Percentiles rank a stretch among this genome's conserved stretches.
These are phyloP conservation scores for Eonycteris spelaea DNA, from an alignment of 2,113 vertebrate genomes.

Conservation along the genomic window DNA sequence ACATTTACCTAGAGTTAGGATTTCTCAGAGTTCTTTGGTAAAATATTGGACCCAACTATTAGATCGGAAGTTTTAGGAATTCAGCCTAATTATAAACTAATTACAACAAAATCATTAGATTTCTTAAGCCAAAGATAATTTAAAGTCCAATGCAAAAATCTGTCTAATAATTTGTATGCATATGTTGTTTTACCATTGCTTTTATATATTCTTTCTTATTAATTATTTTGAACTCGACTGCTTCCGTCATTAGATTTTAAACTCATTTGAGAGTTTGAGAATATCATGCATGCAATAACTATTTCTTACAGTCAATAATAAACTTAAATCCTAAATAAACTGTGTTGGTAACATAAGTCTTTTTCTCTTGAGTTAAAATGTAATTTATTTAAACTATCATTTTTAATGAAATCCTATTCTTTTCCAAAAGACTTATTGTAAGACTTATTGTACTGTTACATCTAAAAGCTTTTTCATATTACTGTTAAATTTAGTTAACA, in stretches of 20 bases:
- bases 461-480: neutral
- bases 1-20: neutral
- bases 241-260: neutral
- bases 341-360: neutral
- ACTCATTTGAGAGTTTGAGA: constrained; percentile 15
- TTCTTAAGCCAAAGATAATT: constrained; percentile 13
- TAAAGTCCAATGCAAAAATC: neutral
- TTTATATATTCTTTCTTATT: neutral
- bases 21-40: neutral
- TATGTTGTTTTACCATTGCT: neutral
- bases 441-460: neutral
- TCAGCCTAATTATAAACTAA: neutral
- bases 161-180: constrained; percentile 6
- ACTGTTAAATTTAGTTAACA: neutral
- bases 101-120: neutral
- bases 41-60: neutral
- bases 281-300: neutral
- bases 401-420: neutral
- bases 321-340: neutral
- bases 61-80: neutral
- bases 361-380: constrained; percentile 43
- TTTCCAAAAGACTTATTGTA: neutral
- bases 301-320: neutral
- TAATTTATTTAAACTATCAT: neutral
- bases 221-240: neutral